Base-by-base conservation (phyloP, 1,140 invertebrate genomes). In the Parapsyche elsis region DNA sequence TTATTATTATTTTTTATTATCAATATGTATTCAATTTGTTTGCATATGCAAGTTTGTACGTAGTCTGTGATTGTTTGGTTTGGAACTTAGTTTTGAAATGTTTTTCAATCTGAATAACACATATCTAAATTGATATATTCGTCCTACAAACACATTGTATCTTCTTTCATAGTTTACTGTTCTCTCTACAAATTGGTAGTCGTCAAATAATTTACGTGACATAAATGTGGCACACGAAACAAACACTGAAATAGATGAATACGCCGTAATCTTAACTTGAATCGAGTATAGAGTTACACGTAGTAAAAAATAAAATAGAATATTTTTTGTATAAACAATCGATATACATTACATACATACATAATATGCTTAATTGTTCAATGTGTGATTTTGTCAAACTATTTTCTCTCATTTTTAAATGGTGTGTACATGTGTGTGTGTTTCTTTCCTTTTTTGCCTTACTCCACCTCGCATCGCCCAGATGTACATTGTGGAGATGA, bases 401-500 rank as follows among this genome's bases (percentile, higher is more conserved):
- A 49, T n/a, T 21, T 73, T 16, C 24, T 24, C n/a, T 26, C 9
- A 67, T 57, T n/a, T n/a, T 57, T 75, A 75, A 57, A 78, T 24
- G 76, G 81, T 84, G 84, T 84, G 84, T 85, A 84, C 76, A 76
- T 83, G 80, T 83, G 77, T 81, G 81, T 82, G 76, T 78, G 79
- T 79, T 49, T 78, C 45, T 78, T 53, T 78, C 64, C 45, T 53
- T 49, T 64, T 67, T 53, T 78, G 61, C 45, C 76, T 53, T 61
- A 53, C 30, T 71, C 75, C 75, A 53, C 59, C 44, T 67, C 71
- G 74, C 73, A 67, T 80, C 85, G 89, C 91, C 89, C 92, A 94
- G 92, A 93, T 93, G 89, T 94, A 93, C 91, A 93, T 94, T 90
- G 93, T 95, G 90, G 95, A 96, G 92, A 93, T 96, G 90, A 95